Evolutionary conservation across 2,113 vertebrate species (phyloP), one percentile per base, ranked within the genome.

Genomic region (Uria lomvia): DNA sequence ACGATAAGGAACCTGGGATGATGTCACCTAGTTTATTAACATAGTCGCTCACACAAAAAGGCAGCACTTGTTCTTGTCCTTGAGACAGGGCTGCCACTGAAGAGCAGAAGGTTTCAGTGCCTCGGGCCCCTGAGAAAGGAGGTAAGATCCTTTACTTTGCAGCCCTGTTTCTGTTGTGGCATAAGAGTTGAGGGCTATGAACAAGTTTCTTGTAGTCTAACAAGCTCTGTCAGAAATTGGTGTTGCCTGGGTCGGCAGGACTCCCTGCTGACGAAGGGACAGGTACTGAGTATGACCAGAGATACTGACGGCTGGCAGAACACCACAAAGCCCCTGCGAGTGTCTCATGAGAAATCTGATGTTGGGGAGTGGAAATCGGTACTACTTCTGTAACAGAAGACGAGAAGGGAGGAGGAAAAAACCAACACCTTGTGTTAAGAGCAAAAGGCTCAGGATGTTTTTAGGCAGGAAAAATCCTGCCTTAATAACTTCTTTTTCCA

Each of bases 141-240:
- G 96, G 94, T 97, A 97, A 97, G 97, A 83, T 45, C 58, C 67
- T 96, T 95, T 59, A n/a, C 66, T 92, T 91, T 62, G 65, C 58
- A 91, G 53, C 60, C 43, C 11, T 0, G 0, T 32, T 77, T 70
- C 67, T 62, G 11, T 60, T 40, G 43, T 58, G 56, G 56, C 21
- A 3, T 50, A 45, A 55, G 56, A 68, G n/a, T 29, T 82, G 27
- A 45, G 30, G 74, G 47, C 36, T 45, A 1, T 34, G 34, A 67
- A 49, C 12, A 19, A 38, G 8, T 49, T 82, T 43, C 53, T 60
- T 66, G 52, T 49, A 40, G n/a, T 49, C 47, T 68, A 7, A 45
- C 24, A 66, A 90, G 36, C 50, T 82, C 22, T 22, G 15, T 71
- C 21, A 65, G 70, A 67, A 82, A 24, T 0, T 17, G 43, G 4